A percentile compares a stretch with the other conserved stretches of the same genome.
phyloP scores from a whole-genome alignment of 2,888 invertebrate genomes.

The Lydus trimaculatus region DNA sequence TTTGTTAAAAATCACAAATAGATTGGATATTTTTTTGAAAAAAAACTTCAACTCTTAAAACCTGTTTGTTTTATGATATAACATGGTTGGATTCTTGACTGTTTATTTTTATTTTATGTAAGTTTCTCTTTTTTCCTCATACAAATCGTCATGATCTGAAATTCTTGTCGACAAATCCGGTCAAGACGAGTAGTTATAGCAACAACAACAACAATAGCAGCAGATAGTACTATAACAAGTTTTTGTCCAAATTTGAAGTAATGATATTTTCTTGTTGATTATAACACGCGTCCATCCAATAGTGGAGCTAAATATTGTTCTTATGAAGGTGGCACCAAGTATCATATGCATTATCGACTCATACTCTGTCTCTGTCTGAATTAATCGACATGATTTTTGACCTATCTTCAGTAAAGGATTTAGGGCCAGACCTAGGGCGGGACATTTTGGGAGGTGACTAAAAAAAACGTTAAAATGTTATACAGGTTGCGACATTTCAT shows the following conservation, averaged over 20 bases:
- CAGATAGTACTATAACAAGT: neutral
- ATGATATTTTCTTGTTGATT: neutral
- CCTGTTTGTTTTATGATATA: conserved; percentile 5
- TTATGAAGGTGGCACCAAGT: no score
- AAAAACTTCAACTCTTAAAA: neutral
- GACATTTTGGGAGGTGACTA: no score
- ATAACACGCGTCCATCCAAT: neutral
- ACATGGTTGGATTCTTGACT: neutral
- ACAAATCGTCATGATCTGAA: neutral
- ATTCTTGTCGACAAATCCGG: neutral
- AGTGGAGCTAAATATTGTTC: neutral
- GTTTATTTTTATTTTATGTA: neutral
- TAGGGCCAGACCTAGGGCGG: no score
- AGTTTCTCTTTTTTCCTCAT: neutral
- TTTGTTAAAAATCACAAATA: no score
- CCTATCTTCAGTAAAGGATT: no score
- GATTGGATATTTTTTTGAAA: neutral
- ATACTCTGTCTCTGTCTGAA: no score
- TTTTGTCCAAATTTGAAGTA: neutral
- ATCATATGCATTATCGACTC: no score
- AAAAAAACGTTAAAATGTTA: no score
- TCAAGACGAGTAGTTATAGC: neutral
- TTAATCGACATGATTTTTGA: no score
- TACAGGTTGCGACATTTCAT: no score
- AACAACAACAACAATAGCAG: conserved; percentile 15